Conservation (phyloP, 2,797 vertebrate genomes). For the Pseudotriccus pelzelni region DNA sequence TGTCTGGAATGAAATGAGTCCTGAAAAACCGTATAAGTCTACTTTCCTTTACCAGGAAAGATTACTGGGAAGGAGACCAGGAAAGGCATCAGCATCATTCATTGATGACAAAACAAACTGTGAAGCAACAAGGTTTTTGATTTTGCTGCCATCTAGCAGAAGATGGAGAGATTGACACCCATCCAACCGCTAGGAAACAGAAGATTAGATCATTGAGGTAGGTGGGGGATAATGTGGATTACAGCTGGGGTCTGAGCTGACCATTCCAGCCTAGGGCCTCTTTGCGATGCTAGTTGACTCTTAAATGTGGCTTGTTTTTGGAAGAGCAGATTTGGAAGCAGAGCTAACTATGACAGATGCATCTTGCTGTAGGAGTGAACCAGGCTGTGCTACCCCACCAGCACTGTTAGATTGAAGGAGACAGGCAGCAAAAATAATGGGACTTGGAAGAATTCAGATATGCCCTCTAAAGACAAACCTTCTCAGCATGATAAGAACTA, state of each 20-base stretch:
- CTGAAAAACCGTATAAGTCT: neutral
- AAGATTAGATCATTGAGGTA: neutral
- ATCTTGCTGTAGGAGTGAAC: neutral
- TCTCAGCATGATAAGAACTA: neutral
- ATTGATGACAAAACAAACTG: neutral
- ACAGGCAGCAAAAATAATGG: neutral
- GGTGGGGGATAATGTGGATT: neutral
- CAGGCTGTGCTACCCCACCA: fast-evolving
- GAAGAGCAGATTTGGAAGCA: neutral
- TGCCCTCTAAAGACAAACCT: neutral
- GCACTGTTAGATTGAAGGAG: neutral
- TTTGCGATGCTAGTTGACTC: neutral
- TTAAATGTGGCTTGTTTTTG: neutral
- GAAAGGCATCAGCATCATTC: neutral
- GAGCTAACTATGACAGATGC: neutral
- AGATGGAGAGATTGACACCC: neutral
- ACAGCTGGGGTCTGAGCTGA: neutral
- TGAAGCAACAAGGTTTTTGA: neutral
- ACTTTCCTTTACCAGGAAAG: neutral
- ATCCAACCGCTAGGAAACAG: neutral
- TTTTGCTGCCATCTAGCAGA: conserved; percentile 64
- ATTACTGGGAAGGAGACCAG: neutral
- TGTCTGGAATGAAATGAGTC: neutral
- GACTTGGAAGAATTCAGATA: neutral
- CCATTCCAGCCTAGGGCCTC: neutral